Percentiles rank a stretch among this genome's conserved stretches.
These are phyloP conservation scores for Cylloceria caligata DNA, from an alignment of 2,888 invertebrate genomes.

Conservation along the genomic window DNA sequence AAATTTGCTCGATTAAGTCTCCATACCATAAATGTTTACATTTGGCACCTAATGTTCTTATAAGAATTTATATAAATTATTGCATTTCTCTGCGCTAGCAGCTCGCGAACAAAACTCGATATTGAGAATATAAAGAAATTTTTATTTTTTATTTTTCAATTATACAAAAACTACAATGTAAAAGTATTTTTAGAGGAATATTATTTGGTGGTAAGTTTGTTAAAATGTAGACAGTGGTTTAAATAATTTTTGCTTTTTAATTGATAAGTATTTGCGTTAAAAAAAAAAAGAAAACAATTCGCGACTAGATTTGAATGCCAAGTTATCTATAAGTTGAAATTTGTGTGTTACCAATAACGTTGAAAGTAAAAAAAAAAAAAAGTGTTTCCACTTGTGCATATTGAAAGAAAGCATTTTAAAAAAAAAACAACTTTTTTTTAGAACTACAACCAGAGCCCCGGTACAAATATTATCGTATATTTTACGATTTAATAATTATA, in stretches of 20 bases:
- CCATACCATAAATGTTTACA: not conserved
- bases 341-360: not conserved
- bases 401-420: not conserved
- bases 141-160: not conserved
- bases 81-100: not conserved
- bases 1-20: not conserved
- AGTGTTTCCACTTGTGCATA: no score
- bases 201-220: not conserved
- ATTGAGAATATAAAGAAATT: not conserved
- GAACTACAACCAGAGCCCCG: not conserved
- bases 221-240: not conserved
- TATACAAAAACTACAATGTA: not conserved
- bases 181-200: not conserved
- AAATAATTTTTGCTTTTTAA: not conserved
- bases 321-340: not conserved
- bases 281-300: not conserved
- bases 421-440: not conserved
- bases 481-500: conserved; percentile 43
- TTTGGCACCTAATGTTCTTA: not conserved
- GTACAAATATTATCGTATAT: conserved; percentile 44
- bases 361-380: not conserved
- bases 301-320: not conserved
- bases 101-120: not conserved
- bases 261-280: not conserved
- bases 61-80: not conserved